A percentile compares a stretch with the other conserved stretches of the same genome.
Conservation (phyloP, 2,797 vertebrate species). For the Syndactyla subalaris region DNA sequence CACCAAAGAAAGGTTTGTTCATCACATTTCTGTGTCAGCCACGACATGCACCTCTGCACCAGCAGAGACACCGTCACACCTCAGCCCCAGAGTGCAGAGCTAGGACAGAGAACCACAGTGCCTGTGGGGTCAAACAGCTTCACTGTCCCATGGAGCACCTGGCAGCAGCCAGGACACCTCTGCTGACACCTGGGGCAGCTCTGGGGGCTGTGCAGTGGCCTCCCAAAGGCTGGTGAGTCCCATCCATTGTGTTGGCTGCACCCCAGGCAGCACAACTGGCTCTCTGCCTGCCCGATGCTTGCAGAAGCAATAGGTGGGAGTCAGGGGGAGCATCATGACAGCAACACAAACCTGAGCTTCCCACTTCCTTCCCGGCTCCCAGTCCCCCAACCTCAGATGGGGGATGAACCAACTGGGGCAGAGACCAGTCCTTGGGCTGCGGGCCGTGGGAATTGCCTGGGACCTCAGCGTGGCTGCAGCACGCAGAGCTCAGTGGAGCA, state of each 20-base stretch:
- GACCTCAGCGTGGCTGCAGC: background rate
- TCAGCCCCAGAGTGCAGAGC: fast-evolving
- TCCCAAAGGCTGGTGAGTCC: background rate
- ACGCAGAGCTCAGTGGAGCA: background rate
- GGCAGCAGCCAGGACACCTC: background rate
- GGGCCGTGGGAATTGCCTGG: fast-evolving
- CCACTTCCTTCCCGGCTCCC: fast-evolving
- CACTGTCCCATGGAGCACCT: fast-evolving
- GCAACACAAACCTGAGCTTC: background rate
- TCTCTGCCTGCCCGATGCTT: fast-evolving
- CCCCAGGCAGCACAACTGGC: fast-evolving
- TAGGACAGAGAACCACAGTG: fast-evolving
- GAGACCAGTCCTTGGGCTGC: fast-evolving
- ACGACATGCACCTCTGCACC: background rate
- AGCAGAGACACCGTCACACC: background rate
- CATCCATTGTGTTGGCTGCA: fast-evolving
- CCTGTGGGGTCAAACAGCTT: background rate
- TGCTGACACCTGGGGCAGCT: background rate
- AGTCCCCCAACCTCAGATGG: fast-evolving
- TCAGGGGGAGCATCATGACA: background rate
- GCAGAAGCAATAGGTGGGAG: background rate
- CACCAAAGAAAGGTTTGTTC: background rate
- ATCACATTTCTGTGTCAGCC: background rate
- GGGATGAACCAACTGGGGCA: background rate
- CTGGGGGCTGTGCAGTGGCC: fast-evolving